Base-by-base conservation (phyloP, 2,888 invertebrate genomes). In the Oxycera nigricornis region DNA sequence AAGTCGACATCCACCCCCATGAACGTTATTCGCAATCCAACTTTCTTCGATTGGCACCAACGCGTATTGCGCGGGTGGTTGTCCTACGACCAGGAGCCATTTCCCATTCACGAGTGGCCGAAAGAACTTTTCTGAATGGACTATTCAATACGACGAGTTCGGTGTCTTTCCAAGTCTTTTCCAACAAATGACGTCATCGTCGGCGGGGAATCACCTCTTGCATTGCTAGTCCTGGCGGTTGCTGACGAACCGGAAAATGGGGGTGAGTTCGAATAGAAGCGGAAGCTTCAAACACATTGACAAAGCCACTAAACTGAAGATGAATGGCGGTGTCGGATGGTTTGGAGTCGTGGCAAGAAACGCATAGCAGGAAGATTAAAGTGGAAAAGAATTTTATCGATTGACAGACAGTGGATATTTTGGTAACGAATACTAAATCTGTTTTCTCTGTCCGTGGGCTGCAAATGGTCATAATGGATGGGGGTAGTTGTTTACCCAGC, bases 111-210 rank as follows among this genome's bases (percentile, higher is more conserved):
- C 59, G 30, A 59, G 30, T 20, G 11, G 2, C 4, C 30, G 17
- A 28, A 17, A 59, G 30, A 30, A 59, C 20, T 26, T 59, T 59
- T 59, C 61, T 59, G 59, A 59, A 59, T 59, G 59, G 59, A 24
- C 17, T 24, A 30, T 24, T 59, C 59, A 59, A 59, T 59, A 59
- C 7, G n/a, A 59, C 6, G 61, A 30, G 61, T 61, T 61, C 61
- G 61, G 31, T 61, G 61, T 31, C 61, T 61, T 31, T 30, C 61
- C 7, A 59, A 35, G 46, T n/a, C 11, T 61, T 30, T 61, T 61
- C 61, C 61, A 61, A 26, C 31, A n/a, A 17, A 17, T 61, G 61
- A 61, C 61, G 61, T 61, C 61, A 61, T 31, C 2, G 17, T n/a
- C 4, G 4, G n/a, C 20, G 52, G 52, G 52, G 52, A n/a, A n/a